Percentiles rank a stretch among this genome's conserved stretches.
These are phyloP conservation scores for Ecliptopera silaceata DNA, from an alignment of 2,888 invertebrate genomes.

Conservation along the genomic window DNA sequence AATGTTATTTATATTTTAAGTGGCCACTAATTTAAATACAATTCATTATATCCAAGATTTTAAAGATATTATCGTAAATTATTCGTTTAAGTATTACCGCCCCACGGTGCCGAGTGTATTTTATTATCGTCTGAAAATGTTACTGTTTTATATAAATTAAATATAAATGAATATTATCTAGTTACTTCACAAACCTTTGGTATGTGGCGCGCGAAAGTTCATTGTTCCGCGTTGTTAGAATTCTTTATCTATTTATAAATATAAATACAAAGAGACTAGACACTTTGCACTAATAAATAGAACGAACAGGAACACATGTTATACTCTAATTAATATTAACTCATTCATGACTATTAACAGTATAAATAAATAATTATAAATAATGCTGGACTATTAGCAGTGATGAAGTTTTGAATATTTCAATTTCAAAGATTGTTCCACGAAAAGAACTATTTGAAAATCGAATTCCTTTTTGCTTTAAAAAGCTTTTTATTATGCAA, in stretches of 20 bases:
- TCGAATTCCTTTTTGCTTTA: too few species aligned
- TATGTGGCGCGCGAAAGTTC: constrained; percentile 16
- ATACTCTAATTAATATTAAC: too few species aligned
- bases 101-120: constrained; percentile 26
- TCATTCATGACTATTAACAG: too few species aligned
- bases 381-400: too few species aligned
- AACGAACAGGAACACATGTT: too few species aligned
- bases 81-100: constrained; percentile 16
- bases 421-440: too few species aligned
- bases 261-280: background rate
- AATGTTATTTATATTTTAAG: background rate
- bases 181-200: constrained; percentile 16
- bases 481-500: too few species aligned
- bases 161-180: background rate
- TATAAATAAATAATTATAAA: too few species aligned
- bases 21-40: background rate
- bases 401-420: too few species aligned
- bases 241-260: constrained; percentile 20
- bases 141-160: too few species aligned
- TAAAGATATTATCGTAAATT: constrained; percentile 13
- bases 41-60: constrained; percentile 3
- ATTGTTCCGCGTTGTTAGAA: constrained; percentile 14
- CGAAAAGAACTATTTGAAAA: too few species aligned
- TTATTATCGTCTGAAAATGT: constrained; percentile 36
- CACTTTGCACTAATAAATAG: too few species aligned